phyloP scores from a whole-genome alignment of 2,888 invertebrate species.

The Gryllus longicercus region DNA sequence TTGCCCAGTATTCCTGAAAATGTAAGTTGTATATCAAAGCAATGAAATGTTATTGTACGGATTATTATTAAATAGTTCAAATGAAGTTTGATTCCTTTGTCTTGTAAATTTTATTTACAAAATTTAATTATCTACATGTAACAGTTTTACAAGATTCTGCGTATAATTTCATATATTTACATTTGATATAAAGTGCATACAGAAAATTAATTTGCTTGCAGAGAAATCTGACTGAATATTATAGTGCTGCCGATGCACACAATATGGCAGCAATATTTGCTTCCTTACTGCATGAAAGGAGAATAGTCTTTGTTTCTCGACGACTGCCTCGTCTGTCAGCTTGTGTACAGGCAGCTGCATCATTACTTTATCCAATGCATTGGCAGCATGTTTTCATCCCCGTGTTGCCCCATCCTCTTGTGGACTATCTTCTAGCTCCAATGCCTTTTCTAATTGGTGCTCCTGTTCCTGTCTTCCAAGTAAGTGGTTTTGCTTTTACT shows the following conservation, averaged over 20 bases:
- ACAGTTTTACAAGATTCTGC: background rate
- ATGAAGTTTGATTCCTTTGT: background rate
- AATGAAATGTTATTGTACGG: background rate
- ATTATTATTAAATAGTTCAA: background rate
- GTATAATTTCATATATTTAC: too few species aligned
- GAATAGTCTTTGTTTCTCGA: slow-evolving; percentile 88
- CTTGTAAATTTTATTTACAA: slow-evolving; percentile 20
- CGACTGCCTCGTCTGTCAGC: slow-evolving; percentile 87
- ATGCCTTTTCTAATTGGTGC: slow-evolving; percentile 98
- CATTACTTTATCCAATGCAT: slow-evolving; percentile 94
- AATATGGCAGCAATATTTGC: slow-evolving; percentile 96
- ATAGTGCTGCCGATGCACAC: slow-evolving; percentile 89
- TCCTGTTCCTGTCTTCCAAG: slow-evolving; percentile 78
- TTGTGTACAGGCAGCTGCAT: slow-evolving; percentile 89
- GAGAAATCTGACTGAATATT: slow-evolving; percentile 96
- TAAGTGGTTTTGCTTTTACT: slow-evolving; percentile 45
- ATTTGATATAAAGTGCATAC: too few species aligned
- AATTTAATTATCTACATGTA: background rate
- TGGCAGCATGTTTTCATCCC: slow-evolving; percentile 99
- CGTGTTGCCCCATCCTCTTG: slow-evolving; percentile 81
- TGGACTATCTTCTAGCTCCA: slow-evolving; percentile 88
- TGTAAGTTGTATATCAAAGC: slow-evolving; percentile 59
- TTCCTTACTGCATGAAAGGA: slow-evolving; percentile 88
- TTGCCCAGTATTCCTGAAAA: slow-evolving; percentile 94
- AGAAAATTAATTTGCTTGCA: slow-evolving; percentile 46